Evolutionary conservation across 2,113 vertebrate genomes (phyloP), one percentile per base, ranked within the genome.

Genomic region (Castor canadensis): DNA sequence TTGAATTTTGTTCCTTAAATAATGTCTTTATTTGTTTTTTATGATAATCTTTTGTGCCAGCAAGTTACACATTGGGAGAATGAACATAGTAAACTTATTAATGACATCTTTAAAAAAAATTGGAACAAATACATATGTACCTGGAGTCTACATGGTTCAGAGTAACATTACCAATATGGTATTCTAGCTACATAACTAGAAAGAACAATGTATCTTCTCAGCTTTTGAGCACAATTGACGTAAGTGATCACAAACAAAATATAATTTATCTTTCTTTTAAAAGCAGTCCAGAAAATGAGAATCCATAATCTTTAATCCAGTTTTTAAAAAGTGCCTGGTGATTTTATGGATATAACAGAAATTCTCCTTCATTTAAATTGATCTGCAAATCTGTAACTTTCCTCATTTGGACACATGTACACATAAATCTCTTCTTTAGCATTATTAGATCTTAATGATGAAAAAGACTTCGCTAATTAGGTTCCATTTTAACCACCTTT

Each of bases 1-100:
- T 81, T 91, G 76, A 73, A 87, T 83, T 97, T 96, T 95, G 72
- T 86, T 22, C 28, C 54, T 88, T 69, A 93, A 71, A 19, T 95
- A 80, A 75, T 80, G 84, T 66, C 58, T 35, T 66, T 89, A 95
- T 95, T 73, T 84, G 93, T n/a, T 97, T 92, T 96, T 96, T 91
- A 93, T 97, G 86, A 96, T 92, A 97, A 86, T 97, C 86, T 96
- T 98, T 96, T 54, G 93, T 98, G 95, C 81, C 94, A 91, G 94
- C 87, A 30, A 81, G 35, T 92, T 95, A 9, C 81, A 95, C 91
- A 93, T 43, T 95, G 56, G 87, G 95, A 96, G 95, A 95, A 91
- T 82, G 96, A 89, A 76, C 76, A 43, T 49, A 89, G 47, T 71
- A 97, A 93, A 94, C 89, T 83, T 96, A 97, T 83, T 89, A 93